phyloP scores from a whole-genome alignment of 1,140 invertebrate species.

The Propsilocerus akamusi region DNA sequence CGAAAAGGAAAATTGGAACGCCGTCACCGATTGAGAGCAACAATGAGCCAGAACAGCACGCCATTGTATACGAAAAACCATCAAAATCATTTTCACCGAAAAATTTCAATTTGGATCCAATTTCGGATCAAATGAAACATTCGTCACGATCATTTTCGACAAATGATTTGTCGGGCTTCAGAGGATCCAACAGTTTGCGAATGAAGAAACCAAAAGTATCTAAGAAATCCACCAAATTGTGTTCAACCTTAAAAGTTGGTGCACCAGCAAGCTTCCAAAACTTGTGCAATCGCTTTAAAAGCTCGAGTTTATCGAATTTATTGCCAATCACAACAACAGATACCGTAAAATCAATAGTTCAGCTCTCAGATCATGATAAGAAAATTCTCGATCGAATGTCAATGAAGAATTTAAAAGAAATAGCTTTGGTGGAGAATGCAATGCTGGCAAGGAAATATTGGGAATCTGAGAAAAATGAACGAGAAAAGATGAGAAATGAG shows the following conservation, averaged over 20 bases:
- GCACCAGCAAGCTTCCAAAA: neutral
- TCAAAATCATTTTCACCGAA: neutral
- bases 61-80: neutral
- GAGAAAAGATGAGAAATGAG: conserved; percentile 17
- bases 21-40: neutral
- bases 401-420: conserved; percentile 16
- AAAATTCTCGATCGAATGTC: conserved; percentile 23
- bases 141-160: neutral
- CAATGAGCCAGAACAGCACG: neutral
- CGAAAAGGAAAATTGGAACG: neutral
- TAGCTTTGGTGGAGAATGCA: conserved; percentile 18
- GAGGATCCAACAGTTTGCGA: neutral
- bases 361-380: conserved; percentile 19
- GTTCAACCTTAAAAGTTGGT: neutral
- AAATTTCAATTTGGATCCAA: neutral
- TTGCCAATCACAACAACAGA: neutral
- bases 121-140: neutral
- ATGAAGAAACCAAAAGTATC: neutral
- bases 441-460: conserved; percentile 22
- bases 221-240: neutral
- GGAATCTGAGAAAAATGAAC: conserved; percentile 21
- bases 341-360: neutral
- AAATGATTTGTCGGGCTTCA: neutral
- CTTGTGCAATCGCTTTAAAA: neutral
- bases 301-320: neutral